These are phyloP conservation scores for Antitype chi DNA, from an alignment of 2,888 invertebrate species.

Conservation along the genomic window DNA sequence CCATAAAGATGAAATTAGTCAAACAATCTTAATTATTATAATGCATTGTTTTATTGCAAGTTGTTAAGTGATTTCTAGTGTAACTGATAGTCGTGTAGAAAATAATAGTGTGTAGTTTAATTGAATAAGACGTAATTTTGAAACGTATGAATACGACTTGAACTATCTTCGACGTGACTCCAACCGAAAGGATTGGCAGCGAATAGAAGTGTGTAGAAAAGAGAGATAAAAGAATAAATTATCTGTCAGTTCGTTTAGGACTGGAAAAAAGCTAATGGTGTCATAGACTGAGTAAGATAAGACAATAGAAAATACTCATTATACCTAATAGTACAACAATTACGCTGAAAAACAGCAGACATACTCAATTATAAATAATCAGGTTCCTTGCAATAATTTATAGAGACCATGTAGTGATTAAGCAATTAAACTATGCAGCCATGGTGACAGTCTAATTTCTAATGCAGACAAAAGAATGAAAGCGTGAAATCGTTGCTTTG, in stretches of 20 bases:
- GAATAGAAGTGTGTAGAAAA: too few species aligned
- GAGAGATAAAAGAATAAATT: too few species aligned
- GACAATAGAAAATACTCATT: conserved; percentile 29
- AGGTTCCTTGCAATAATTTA: conserved; percentile 20
- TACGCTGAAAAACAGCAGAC: conserved; percentile 6
- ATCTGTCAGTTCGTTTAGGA: too few species aligned
- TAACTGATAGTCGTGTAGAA: neutral
- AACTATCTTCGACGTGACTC: too few species aligned
- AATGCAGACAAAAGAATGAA: conserved; percentile 60
- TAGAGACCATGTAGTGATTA: conserved; percentile 34
- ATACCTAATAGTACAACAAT: conserved; percentile 26
- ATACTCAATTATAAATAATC: conserved; percentile 42
- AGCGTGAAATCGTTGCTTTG: conserved; percentile 60
- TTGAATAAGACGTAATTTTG: neutral
- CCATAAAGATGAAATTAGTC: neutral
- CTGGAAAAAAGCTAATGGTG: too few species aligned
- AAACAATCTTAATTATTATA: conserved; percentile 15
- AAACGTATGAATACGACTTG: neutral
- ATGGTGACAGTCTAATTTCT: conserved; percentile 65
- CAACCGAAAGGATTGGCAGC: too few species aligned
- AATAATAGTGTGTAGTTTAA: neutral
- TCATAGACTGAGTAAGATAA: neutral
- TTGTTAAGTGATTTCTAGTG: conserved; percentile 13
- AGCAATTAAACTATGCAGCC: conserved; percentile 57
- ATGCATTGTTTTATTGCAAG: conserved; percentile 34